These are phyloP conservation scores for Otocyon megalotis DNA, from an alignment of 2,113 vertebrate species.

Conservation along the genomic window DNA sequence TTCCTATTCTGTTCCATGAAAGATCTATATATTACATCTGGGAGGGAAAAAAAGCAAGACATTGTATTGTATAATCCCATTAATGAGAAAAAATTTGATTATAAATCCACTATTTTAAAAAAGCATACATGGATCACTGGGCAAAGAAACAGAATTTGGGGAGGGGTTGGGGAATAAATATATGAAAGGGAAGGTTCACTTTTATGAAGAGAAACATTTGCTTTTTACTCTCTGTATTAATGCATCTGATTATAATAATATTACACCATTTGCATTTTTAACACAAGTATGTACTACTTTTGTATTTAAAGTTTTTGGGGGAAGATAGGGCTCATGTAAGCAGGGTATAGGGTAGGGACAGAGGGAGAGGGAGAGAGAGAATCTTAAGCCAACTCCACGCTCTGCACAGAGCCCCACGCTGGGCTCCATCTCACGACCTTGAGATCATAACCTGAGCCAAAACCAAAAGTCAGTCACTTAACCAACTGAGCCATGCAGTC, in stretches of 20 bases:
- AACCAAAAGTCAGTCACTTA: no score
- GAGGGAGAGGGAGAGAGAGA: no score
- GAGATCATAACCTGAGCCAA: no score
- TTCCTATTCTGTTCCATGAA: constrained; percentile 3
- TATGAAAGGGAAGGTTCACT: not conserved
- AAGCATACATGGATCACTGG: not conserved
- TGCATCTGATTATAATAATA: not conserved
- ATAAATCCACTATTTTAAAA: not conserved
- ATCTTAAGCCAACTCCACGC: no score
- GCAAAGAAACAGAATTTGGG: not conserved
- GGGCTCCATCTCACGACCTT: no score
- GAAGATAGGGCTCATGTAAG: not conserved
- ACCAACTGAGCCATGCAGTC: no score
- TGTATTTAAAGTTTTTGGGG: not conserved
- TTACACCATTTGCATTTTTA: constrained; percentile 18
- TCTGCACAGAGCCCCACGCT: no score
- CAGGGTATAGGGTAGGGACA: no score
- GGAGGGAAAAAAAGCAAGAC: not conserved
- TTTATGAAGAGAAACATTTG: not conserved
- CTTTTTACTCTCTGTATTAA: not conserved
- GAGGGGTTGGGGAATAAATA: not conserved
- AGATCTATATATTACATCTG: not conserved
- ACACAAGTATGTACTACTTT: not conserved
- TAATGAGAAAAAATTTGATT: not conserved
- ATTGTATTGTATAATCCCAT: not conserved